These are phyloP conservation scores for Melipona bicolor DNA, from an alignment of 2,888 invertebrate genomes.

Conservation along the genomic window DNA sequence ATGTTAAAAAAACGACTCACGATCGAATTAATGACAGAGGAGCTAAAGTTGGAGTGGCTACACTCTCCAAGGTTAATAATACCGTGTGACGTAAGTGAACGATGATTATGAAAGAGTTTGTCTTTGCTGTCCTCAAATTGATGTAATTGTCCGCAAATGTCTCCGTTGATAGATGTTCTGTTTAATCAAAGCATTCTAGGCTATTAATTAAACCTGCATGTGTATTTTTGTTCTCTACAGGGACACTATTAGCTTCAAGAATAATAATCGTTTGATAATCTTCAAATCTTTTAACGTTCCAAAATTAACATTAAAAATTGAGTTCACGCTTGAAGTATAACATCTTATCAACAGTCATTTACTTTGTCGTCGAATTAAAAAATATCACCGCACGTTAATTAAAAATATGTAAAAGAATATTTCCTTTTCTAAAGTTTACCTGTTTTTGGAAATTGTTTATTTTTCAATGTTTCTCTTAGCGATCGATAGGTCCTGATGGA, in stretches of 20 bases:
- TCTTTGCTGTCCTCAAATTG: not conserved
- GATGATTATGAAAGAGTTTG: not conserved
- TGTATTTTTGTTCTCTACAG: not conserved
- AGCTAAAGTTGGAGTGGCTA: not conserved
- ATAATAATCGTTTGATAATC: not conserved
- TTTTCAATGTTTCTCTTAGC: not conserved
- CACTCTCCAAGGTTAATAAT: conserved; percentile 3
- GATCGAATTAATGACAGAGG: not conserved
- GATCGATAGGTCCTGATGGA: not conserved
- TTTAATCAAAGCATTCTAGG: not conserved
- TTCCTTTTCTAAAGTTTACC: too few relatives aligned
- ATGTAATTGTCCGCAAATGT: too few relatives aligned
- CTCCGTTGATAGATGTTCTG: not conserved
- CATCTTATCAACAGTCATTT: too few relatives aligned
- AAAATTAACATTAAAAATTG: not conserved
- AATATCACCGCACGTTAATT: too few relatives aligned
- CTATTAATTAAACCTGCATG: not conserved
- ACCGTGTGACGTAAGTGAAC: not conserved
- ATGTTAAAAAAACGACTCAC: not conserved
- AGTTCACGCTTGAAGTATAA: not conserved
- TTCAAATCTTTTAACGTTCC: not conserved
- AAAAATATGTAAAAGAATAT: too few relatives aligned
- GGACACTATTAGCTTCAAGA: not conserved
- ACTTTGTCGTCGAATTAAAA: too few relatives aligned
- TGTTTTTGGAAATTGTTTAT: not conserved